Evolutionary conservation across 2,888 invertebrate species (phyloP).

Genomic region (Hemistola chrysoprasaria): DNA sequence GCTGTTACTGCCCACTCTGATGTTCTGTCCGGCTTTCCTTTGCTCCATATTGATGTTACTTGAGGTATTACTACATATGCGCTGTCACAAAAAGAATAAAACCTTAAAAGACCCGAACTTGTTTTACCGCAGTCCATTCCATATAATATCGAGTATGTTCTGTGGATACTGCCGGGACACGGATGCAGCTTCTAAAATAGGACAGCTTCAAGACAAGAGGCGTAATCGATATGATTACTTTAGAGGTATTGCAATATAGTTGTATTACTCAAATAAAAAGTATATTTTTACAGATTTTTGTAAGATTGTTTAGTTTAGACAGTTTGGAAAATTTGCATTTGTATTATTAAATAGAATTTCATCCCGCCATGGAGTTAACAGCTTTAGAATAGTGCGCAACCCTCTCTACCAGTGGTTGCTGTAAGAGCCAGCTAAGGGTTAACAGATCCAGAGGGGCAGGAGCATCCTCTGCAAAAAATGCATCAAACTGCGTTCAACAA

Average conservation of each 20-base stretch:
- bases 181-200: constrained; percentile 83
- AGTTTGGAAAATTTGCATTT: no score
- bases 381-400: no score
- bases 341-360: no score
- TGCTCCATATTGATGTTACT: constrained; percentile 74
- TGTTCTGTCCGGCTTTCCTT: constrained; percentile 80
- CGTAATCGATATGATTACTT: constrained; percentile 65
- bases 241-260: constrained; percentile 52
- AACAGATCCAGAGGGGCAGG: no score
- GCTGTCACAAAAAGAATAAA: constrained; percentile 86
- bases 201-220: constrained; percentile 85
- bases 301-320: no score
- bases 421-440: no score
- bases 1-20: constrained; percentile 83
- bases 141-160: constrained; percentile 85
- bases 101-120: constrained; percentile 77
- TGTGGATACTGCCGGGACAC: constrained; percentile 86
- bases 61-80: constrained; percentile 85
- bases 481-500: no score
- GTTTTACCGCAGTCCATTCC: constrained; percentile 87
- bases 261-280: no score
- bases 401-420: no score
- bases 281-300: no score
- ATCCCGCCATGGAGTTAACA: no score
- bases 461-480: no score